Evolutionary conservation across 2,888 invertebrate species (phyloP).

Genomic region (Selenia dentaria): DNA sequence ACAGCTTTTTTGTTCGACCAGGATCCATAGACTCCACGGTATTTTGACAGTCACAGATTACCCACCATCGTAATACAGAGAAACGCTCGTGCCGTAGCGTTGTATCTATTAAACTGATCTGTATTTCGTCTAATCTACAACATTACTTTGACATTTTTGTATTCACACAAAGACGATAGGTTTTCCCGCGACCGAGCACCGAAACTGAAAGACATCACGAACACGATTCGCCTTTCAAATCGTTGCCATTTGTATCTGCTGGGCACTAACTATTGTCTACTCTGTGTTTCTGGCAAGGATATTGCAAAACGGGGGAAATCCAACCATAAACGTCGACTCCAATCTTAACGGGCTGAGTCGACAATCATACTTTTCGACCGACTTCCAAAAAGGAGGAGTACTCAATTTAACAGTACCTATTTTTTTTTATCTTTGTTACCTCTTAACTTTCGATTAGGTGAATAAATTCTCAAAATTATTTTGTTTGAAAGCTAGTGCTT

Average conservation of each 20-base stretch:
- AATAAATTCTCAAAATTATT: too few species aligned
- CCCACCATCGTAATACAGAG: neutral
- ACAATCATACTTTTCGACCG: constrained; percentile 7
- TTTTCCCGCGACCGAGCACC: constrained; percentile 64
- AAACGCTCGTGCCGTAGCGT: too few species aligned
- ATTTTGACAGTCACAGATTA: neutral
- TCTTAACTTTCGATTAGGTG: too few species aligned
- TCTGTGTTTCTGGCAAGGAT: constrained; percentile 55
- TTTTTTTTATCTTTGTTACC: neutral
- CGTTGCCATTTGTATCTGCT: constrained; percentile 63
- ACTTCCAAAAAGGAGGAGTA: too few species aligned
- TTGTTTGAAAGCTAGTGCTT: too few species aligned
- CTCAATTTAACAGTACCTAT: neutral
- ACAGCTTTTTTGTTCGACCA: too few species aligned
- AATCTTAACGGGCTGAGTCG: constrained; percentile 47
- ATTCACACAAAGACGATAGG: constrained; percentile 40
- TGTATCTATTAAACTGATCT: too few species aligned
- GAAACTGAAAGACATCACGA: constrained; percentile 54
- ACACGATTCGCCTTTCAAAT: constrained; percentile 81
- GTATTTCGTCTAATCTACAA: neutral
- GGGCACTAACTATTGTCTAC: neutral
- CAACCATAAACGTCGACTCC: constrained; percentile 57
- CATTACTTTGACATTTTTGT: constrained; percentile 31
- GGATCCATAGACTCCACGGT: too few species aligned
- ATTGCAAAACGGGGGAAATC: constrained; percentile 75